Conservation (phyloP, 2,113 vertebrate genomes). For the Oryzias curvinotus region DNA sequence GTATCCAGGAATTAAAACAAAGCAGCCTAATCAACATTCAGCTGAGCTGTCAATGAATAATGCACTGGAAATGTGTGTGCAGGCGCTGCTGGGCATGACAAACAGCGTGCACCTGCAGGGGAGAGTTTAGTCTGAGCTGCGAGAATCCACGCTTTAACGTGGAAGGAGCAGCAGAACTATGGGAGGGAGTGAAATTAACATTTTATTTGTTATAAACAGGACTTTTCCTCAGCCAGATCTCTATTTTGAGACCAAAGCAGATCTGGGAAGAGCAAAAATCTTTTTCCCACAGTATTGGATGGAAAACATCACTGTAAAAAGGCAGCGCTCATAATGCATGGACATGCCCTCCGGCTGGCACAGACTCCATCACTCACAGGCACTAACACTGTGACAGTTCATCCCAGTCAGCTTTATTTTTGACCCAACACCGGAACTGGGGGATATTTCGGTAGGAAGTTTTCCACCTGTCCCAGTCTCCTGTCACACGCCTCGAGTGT, state of each 20-base stretch:
- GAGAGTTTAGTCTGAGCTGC: slow-evolving; percentile 22
- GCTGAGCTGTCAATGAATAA: slow-evolving; percentile 42
- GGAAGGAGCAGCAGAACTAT: neutral
- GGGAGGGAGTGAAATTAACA: too few species aligned
- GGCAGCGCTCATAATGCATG: neutral
- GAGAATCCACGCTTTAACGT: slow-evolving; percentile 20
- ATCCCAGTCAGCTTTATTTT: neutral
- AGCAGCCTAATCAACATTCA: slow-evolving; percentile 43
- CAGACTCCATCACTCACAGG: neutral
- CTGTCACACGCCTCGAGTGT: slow-evolving; percentile 60
- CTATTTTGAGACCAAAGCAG: too few species aligned
- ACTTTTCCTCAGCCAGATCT: too few species aligned
- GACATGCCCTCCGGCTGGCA: neutral
- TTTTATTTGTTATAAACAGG: too few species aligned
- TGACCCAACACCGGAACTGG: neutral
- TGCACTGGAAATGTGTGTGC: slow-evolving; percentile 24
- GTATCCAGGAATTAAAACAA: slow-evolving; percentile 14
- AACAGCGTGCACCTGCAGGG: slow-evolving; percentile 38
- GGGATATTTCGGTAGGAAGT: neutral
- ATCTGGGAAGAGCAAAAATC: too few species aligned
- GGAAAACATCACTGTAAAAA: neutral
- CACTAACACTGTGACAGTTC: neutral
- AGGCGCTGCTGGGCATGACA: slow-evolving; percentile 35
- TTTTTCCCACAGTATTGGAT: too few species aligned
- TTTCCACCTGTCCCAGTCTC: slow-evolving; percentile 12